phyloP scores from a whole-genome alignment of 1,140 invertebrate genomes.

The Bursaphelenchus mucronatus region DNA sequence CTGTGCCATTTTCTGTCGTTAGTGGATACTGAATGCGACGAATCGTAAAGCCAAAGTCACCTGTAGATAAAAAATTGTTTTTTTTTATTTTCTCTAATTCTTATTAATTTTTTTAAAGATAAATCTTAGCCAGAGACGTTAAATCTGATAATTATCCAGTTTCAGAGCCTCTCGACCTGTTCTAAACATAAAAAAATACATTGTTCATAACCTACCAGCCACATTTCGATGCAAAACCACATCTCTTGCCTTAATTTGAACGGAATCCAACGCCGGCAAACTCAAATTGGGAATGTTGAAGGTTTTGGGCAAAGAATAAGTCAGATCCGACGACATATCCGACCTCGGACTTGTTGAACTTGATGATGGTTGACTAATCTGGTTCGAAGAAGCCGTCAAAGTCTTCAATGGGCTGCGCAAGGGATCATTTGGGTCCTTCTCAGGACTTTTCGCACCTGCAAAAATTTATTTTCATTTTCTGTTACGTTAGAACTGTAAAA shows the following conservation, averaged over 20 bases:
- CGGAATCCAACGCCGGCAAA: conserved; percentile 73
- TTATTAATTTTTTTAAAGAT: too few relatives aligned
- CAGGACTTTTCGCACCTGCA: not conserved
- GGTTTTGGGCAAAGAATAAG: conserved; percentile 46
- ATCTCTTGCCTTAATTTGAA: conserved; percentile 71
- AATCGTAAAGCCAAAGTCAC: conserved; percentile 88
- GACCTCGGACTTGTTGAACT: conserved; percentile 7
- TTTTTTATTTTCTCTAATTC: not conserved
- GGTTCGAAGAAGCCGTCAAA: conserved; percentile 9
- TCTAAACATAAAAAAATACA: conserved; percentile 20
- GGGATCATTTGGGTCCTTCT: not conserved
- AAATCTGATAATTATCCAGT: too few relatives aligned
- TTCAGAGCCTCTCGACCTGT: too few relatives aligned
- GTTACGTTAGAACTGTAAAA: not conserved
- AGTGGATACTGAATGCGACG: conserved; percentile 70
- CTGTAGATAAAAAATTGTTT: conserved; percentile 61
- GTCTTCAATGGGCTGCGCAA: not conserved
- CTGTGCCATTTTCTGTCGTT: conserved; percentile 63
- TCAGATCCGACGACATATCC: conserved; percentile 10
- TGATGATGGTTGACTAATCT: conserved; percentile 8
- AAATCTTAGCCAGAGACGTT: too few relatives aligned
- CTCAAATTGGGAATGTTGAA: conserved; percentile 67
- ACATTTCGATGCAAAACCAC: conserved; percentile 76
- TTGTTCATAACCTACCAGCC: conserved; percentile 48
- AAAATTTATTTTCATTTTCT: not conserved